These are phyloP conservation scores for Salpingus planirostris DNA, from an alignment of 2,888 invertebrate species.

Conservation along the genomic window DNA sequence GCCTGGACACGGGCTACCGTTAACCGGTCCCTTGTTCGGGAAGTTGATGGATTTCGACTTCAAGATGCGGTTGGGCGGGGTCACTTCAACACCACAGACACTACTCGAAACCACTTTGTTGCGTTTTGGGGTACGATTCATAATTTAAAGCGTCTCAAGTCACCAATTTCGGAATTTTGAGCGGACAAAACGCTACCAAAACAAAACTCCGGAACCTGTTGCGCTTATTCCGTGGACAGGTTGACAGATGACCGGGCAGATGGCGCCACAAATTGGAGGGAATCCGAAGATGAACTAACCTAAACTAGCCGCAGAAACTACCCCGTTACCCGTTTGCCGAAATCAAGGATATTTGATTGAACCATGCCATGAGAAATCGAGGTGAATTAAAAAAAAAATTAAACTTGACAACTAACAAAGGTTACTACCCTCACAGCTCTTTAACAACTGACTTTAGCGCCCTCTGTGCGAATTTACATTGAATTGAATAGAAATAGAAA, in stretches of 20 bases:
- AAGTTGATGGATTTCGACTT: conserved; percentile 26
- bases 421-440: too few species aligned
- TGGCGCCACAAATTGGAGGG: not conserved
- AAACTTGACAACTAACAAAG: too few species aligned
- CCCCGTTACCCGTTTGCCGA: too few species aligned
- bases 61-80: conserved; percentile 27
- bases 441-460: too few species aligned
- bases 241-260: not conserved
- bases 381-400: too few species aligned
- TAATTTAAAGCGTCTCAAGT: conserved; percentile 22
- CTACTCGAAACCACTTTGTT: conserved; percentile 22
- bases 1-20: conserved; percentile 25
- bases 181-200: conserved; percentile 27
- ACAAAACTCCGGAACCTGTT: conserved; percentile 28
- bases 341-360: too few species aligned
- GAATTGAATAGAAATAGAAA: too few species aligned
- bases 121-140: conserved; percentile 29
- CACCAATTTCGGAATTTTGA: conserved; percentile 20
- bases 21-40: conserved; percentile 30
- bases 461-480: too few species aligned
- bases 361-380: too few species aligned
- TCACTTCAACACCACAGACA: conserved; percentile 25
- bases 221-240: conserved; percentile 3
- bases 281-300: too few species aligned
- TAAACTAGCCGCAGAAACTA: too few species aligned